A percentile compares a stretch with the other conserved stretches of the same genome.
These are phyloP conservation scores for Diadumene lineata DNA, from an alignment of 92 coral and sea anemone genomes.

Conservation along the genomic window DNA sequence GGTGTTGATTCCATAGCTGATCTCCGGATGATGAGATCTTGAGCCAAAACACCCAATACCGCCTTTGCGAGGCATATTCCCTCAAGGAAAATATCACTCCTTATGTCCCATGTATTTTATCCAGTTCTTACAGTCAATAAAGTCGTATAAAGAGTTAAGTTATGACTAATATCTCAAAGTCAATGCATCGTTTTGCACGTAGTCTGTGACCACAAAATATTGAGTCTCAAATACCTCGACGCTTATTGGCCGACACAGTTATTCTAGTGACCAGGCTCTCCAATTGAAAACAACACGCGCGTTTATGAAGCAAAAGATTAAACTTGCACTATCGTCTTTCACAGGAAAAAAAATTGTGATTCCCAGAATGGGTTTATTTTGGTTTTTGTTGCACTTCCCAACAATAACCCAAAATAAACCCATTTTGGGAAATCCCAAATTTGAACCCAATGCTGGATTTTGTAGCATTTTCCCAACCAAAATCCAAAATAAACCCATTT, in stretches of 20 bases:
- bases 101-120: slow-evolving; percentile 48
- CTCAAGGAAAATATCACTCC: slow-evolving; percentile 38
- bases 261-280: slow-evolving; percentile 33
- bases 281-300: slow-evolving; percentile 15
- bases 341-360: too few species aligned
- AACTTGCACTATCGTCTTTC: too few species aligned
- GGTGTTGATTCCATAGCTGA: slow-evolving; percentile 94
- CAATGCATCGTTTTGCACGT: slow-evolving; percentile 25
- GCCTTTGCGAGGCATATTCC: slow-evolving; percentile 86
- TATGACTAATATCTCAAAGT: not conserved
- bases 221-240: slow-evolving; percentile 21
- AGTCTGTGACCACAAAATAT: slow-evolving; percentile 31
- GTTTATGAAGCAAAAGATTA: too few species aligned
- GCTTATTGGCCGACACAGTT: slow-evolving; percentile 31
- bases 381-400: too few species aligned
- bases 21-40: slow-evolving; percentile 89
- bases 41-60: slow-evolving; percentile 96
- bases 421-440: too few species aligned
- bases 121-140: slow-evolving; percentile 10
- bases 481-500: too few species aligned
- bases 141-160: not conserved
- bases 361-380: too few species aligned
- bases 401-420: too few species aligned
- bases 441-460: too few species aligned
- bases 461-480: too few species aligned